These are phyloP conservation scores for Scomber colias DNA, from an alignment of 2,113 vertebrate species.

Conservation along the genomic window DNA sequence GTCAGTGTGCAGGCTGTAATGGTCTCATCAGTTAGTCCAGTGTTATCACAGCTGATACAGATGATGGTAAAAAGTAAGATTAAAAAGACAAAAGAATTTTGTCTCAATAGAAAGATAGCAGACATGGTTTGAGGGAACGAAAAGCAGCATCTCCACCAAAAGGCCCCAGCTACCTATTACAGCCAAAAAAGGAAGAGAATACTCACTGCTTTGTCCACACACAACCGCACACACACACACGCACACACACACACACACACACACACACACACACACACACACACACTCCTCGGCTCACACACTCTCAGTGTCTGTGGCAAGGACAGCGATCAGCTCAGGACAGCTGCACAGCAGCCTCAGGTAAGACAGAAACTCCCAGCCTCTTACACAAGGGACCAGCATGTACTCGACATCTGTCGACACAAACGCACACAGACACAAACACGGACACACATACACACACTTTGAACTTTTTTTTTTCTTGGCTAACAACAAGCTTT, in stretches of 20 bases:
- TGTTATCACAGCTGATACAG: neutral
- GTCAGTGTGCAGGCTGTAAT: neutral
- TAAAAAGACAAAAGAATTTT: conserved; percentile 12
- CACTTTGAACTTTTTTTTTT: conserved; percentile 67
- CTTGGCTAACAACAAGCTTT: conserved; percentile 72
- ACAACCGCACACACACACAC: conserved; percentile 4
- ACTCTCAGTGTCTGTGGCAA: conserved; percentile 46
- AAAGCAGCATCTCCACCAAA: conserved; percentile 21
- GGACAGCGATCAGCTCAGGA: conserved; percentile 79
- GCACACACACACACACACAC: conserved; percentile 29
- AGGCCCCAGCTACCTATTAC: conserved; percentile 18
- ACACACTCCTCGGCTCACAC: conserved; percentile 24
- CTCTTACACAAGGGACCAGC: conserved; percentile 72
- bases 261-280: conserved; percentile 25
- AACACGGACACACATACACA: conserved; percentile 10
- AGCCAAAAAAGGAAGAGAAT: conserved; percentile 16
- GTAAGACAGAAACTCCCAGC: conserved; percentile 79
- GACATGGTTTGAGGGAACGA: conserved; percentile 7
- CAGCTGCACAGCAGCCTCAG: conserved; percentile 86
- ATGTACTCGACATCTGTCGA: conserved; percentile 81
- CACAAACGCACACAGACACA: conserved; percentile 50
- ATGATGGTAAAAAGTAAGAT: neutral
- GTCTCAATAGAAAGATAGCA: neutral
- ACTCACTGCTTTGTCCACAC: neutral
- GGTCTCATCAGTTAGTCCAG: neutral